phyloP scores from a whole-genome alignment of 2,113 vertebrate species.

The Glaucidium brasilianum region DNA sequence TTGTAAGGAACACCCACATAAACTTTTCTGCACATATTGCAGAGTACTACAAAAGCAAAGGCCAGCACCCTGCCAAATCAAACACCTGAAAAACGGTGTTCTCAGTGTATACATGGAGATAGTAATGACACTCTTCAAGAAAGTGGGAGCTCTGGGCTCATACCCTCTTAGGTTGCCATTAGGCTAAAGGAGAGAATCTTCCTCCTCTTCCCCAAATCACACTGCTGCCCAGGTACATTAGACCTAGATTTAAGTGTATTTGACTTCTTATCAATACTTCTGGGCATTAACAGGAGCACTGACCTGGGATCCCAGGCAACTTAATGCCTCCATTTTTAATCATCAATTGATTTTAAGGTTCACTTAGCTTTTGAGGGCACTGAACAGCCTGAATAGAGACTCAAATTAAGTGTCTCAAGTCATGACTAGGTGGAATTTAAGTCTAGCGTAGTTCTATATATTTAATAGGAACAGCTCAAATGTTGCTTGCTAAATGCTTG shows the following conservation, averaged over 20 bases:
- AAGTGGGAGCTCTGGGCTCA: background rate
- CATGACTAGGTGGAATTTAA: background rate
- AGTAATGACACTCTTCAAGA: background rate
- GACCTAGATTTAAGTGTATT: background rate
- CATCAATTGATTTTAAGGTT: background rate
- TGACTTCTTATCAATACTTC: background rate
- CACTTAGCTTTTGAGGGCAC: background rate
- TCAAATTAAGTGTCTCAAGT: background rate
- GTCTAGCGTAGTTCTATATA: background rate
- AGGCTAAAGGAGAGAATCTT: background rate
- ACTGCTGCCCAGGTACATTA: background rate
- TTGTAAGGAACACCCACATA: background rate
- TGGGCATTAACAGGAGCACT: background rate
- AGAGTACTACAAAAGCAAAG: background rate
- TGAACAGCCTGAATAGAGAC: background rate
- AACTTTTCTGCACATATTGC: background rate
- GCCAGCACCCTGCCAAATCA: background rate
- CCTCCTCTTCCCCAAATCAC: background rate
- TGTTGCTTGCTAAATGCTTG: background rate
- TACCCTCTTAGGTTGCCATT: background rate
- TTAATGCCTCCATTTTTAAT: background rate
- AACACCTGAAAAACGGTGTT: fast-evolving
- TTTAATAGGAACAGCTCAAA: background rate
- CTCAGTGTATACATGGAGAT: background rate
- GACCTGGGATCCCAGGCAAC: background rate